A percentile compares a stretch with the other conserved stretches of the same genome.
Conservation (phyloP, 1,140 invertebrate genomes). For the Drosophila melanica region DNA sequence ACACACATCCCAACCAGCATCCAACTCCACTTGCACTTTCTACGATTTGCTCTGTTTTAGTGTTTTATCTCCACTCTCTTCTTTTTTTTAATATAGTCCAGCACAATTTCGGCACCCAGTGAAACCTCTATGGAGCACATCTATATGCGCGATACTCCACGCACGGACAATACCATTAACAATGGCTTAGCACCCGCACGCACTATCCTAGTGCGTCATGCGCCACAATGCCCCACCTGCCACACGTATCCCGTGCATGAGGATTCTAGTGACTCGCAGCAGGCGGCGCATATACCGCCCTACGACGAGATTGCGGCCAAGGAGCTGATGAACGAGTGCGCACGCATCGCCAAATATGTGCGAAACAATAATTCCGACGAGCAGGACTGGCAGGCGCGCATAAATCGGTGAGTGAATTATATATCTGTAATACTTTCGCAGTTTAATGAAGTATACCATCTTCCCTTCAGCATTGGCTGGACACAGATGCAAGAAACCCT, state of each 20-base stretch:
- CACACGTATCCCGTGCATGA: constrained; percentile 73
- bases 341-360: constrained; percentile 87
- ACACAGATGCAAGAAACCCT: constrained; percentile 87
- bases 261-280: constrained; percentile 59
- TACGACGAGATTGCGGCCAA: constrained; percentile 88
- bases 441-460: not conserved
- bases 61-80: no score
- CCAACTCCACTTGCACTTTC: not conserved
- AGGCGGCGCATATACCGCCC: constrained; percentile 78
- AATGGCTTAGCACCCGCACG: constrained; percentile 67
- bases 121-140: constrained; percentile 79
- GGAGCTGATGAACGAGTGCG: constrained; percentile 90
- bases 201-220: constrained; percentile 72
- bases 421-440: not conserved
- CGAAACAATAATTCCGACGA: constrained; percentile 86
- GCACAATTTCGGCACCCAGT: constrained; percentile 67
- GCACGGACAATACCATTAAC: constrained; percentile 36
- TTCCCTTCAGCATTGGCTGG: constrained; percentile 87
- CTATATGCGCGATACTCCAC: constrained; percentile 69
- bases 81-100: constrained; percentile 40
- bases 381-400: constrained; percentile 89
- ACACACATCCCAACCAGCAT: not conserved
- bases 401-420: constrained; percentile 85
- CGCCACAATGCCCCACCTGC: constrained; percentile 79
- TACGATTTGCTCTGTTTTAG: not conserved